phyloP scores from a whole-genome alignment of 2,113 vertebrate species.

The Engystomops pustulosus region DNA sequence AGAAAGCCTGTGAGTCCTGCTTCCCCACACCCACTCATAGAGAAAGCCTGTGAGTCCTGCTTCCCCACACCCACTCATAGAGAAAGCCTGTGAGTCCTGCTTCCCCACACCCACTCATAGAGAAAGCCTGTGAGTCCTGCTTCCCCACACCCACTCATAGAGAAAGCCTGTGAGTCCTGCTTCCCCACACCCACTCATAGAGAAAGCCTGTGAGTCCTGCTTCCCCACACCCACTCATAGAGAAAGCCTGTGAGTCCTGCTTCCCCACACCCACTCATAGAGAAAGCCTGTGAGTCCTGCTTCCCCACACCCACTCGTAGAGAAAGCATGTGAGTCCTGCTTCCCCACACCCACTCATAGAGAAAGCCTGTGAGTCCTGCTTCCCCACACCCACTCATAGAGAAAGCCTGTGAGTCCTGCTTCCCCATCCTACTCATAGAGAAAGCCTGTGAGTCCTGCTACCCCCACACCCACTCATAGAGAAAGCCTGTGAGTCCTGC shows the following conservation, averaged over 20 bases:
- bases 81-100: neutral
- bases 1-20: neutral
- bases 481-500: neutral
- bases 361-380: neutral
- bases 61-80: neutral
- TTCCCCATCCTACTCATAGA: neutral
- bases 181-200: neutral
- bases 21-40: neutral
- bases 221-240: neutral
- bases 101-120: neutral
- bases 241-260: neutral
- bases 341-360: neutral
- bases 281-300: neutral
- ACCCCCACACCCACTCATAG: neutral
- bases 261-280: neutral
- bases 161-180: neutral
- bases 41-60: neutral
- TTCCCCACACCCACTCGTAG: neutral
- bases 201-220: neutral
- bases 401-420: neutral
- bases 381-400: neutral
- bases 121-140: neutral
- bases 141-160: neutral
- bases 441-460: neutral
- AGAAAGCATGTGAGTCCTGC: neutral